Percentiles rank a stretch among this genome's conserved stretches.
phyloP scores from a whole-genome alignment of 2,113 vertebrate genomes.

The Sminthopsis crassicaudata region DNA sequence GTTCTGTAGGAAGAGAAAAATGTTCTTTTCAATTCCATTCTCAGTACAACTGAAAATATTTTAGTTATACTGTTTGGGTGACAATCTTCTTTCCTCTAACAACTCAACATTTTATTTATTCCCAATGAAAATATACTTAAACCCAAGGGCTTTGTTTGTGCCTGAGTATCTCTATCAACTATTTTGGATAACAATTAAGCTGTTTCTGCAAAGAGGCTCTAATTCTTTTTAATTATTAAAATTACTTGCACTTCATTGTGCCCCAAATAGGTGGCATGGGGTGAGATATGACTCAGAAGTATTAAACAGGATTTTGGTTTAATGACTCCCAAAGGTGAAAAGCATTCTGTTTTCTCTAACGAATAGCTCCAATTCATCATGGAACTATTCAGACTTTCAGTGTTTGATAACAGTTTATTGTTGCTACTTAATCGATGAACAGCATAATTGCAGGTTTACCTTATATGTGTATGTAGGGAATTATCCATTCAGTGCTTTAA shows the following conservation, averaged over 20 bases:
- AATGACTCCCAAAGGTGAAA: conserved; percentile 63
- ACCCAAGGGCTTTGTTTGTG: neutral
- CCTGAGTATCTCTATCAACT: conserved; percentile 33
- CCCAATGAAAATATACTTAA: conserved; percentile 46
- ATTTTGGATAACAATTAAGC: conserved; percentile 38
- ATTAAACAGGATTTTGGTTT: conserved; percentile 61
- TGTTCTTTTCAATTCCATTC: conserved; percentile 33
- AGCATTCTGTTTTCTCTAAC: conserved; percentile 63
- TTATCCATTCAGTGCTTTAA: conserved; percentile 16
- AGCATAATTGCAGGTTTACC: conserved; percentile 55
- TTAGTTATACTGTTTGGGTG: conserved; percentile 9
- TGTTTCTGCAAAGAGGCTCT: conserved; percentile 12
- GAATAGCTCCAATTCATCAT: conserved; percentile 38
- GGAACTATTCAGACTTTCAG: conserved; percentile 31
- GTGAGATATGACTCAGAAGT: conserved; percentile 64
- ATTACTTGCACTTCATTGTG: conserved; percentile 52
- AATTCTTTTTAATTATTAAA: conserved; percentile 73
- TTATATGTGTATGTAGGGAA: conserved; percentile 16
- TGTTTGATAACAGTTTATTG: conserved; percentile 44
- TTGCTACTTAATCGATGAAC: conserved; percentile 39
- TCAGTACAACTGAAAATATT: conserved; percentile 27
- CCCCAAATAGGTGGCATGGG: conserved; percentile 59
- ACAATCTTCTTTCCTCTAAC: conserved; percentile 10
- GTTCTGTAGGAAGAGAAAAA: conserved; percentile 30
- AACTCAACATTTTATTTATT: conserved; percentile 41